Conservation (phyloP, 1,140 invertebrate species). For the Brachionus calyciflorus region DNA sequence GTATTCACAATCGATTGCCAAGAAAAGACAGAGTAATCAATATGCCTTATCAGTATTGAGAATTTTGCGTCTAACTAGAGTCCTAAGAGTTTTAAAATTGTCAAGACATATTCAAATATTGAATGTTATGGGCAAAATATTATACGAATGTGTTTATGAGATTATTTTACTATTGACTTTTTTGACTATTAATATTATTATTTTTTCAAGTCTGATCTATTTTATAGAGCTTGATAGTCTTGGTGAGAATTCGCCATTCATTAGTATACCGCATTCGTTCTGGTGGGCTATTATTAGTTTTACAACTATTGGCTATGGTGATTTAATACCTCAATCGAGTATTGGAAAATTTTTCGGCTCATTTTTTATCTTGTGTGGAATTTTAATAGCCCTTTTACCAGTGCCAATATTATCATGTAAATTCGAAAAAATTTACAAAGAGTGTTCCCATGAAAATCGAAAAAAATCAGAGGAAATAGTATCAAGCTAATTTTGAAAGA, state of each 20-base stretch:
- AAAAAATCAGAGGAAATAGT: background rate
- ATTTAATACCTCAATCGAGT: slow-evolving; percentile 31
- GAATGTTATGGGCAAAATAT: slow-evolving; percentile 49
- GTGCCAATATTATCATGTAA: slow-evolving; percentile 45
- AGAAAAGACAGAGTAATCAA: slow-evolving; percentile 25
- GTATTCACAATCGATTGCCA: background rate
- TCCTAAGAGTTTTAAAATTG: slow-evolving; percentile 48
- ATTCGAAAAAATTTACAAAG: slow-evolving; percentile 46
- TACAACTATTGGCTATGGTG: slow-evolving; percentile 62
- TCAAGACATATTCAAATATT: slow-evolving; percentile 49
- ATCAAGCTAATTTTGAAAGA: too few relatives aligned
- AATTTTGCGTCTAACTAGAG: slow-evolving; percentile 56
- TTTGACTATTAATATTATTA: slow-evolving; percentile 52
- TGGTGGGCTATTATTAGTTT: slow-evolving; percentile 50
- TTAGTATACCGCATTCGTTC: slow-evolving; percentile 39
- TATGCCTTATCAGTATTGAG: slow-evolving; percentile 40
- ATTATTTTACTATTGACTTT: slow-evolving; percentile 49
- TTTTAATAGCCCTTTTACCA: slow-evolving; percentile 29
- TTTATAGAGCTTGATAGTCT: slow-evolving; percentile 56
- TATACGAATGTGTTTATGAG: slow-evolving; percentile 48
- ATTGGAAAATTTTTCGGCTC: slow-evolving; percentile 44
- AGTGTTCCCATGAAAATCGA: slow-evolving; percentile 32
- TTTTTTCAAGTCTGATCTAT: slow-evolving; percentile 59
- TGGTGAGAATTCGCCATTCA: slow-evolving; percentile 22
- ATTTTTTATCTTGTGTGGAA: slow-evolving; percentile 42